These are phyloP conservation scores for Aphodius sticticus DNA, from an alignment of 2,888 invertebrate genomes.

Conservation along the genomic window DNA sequence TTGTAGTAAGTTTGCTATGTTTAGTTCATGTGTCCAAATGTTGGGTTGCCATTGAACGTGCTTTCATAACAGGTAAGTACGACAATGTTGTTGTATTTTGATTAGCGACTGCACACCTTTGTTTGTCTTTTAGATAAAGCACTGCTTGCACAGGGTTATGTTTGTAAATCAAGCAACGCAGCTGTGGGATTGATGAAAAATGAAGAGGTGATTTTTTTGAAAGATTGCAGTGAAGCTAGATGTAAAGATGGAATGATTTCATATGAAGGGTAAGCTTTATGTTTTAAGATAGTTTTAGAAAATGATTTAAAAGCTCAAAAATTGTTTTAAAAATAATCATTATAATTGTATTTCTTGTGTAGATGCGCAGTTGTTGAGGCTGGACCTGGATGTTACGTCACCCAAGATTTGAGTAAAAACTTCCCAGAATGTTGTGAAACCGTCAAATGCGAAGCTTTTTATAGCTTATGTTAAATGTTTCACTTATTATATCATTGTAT, in stretches of 20 bases:
- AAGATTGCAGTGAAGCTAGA: conserved; percentile 1
- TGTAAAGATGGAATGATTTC: conserved; percentile 18
- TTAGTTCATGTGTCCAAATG: no score
- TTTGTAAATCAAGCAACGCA: neutral
- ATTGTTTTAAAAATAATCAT: neutral
- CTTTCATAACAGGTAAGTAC: no score
- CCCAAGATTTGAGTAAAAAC: neutral
- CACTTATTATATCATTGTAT: neutral
- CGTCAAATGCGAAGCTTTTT: neutral
- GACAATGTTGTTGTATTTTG: no score
- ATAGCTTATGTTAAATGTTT: neutral
- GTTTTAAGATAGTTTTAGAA: no score
- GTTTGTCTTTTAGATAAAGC: neutral
- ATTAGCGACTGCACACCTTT: no score
- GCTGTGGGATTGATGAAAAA: neutral
- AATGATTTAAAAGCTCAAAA: no score
- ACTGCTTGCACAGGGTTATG: neutral
- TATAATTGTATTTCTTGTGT: neutral
- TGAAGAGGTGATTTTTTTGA: neutral
- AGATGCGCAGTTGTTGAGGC: neutral
- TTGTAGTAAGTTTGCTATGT: no score
- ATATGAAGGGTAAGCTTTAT: conserved; percentile 6
- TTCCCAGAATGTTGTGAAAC: neutral
- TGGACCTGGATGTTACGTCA: neutral
- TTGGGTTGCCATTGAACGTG: no score